Evolutionary conservation across 2,797 vertebrate species (phyloP).

Genomic region (Aulostomus chinensis): DNA sequence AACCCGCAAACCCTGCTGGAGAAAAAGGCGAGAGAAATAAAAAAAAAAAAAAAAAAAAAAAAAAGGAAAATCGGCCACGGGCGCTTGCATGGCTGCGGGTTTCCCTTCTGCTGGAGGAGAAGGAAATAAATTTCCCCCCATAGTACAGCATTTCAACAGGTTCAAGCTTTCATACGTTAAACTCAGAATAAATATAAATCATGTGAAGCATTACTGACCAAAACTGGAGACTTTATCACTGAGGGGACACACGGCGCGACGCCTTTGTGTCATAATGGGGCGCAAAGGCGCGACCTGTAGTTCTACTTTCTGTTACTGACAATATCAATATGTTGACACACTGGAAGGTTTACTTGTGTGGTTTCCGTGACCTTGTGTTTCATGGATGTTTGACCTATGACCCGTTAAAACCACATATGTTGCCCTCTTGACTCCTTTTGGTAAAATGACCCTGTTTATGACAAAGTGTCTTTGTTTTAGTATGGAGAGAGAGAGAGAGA

Average conservation of each 20-base stretch:
- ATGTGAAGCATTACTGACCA: too few species aligned
- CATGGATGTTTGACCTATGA: conserved; percentile 90
- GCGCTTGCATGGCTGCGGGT: conserved; percentile 63
- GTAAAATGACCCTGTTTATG: conserved; percentile 83
- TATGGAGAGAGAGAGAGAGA: conserved; percentile 17
- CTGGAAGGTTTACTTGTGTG: conserved; percentile 83
- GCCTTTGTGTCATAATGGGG: conserved; percentile 13
- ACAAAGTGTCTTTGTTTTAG: conserved; percentile 84
- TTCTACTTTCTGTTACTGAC: conserved; percentile 77
- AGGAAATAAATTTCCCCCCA: conserved; percentile 56
- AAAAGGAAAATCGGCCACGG: conserved; percentile 61
- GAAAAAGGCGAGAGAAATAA: conserved; percentile 42
- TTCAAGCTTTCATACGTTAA: conserved; percentile 38
- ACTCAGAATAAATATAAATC: conserved; percentile 11
- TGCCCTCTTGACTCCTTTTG: conserved; percentile 75
- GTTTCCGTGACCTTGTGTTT: conserved; percentile 83
- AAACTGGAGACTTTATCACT: too few species aligned
- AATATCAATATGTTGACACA: conserved; percentile 90
- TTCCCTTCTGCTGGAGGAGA: conserved; percentile 46
- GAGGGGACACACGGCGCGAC: too few species aligned
- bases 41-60: conserved; percentile 31
- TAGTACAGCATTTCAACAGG: conserved; percentile 81
- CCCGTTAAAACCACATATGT: conserved; percentile 88
- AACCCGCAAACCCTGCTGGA: conserved; percentile 77
- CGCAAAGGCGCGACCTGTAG: conserved; percentile 22